Base-by-base conservation (phyloP, 2,113 vertebrate genomes). In the Lates calcarifer region DNA sequence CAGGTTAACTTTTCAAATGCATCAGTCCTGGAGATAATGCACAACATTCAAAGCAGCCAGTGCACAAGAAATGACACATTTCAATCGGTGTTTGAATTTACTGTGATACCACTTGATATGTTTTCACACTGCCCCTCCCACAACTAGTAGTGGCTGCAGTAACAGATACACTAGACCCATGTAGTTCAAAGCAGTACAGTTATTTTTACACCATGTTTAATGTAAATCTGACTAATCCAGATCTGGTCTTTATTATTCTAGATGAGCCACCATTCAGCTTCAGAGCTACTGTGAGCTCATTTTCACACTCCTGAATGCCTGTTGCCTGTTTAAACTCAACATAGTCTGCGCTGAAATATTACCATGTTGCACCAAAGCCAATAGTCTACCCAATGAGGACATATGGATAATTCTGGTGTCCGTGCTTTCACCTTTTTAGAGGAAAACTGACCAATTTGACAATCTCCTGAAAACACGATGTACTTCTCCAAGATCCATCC, bases 381-480 rank as follows among this genome's bases (percentile, higher is more conserved):
- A 29, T 64, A n/a, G 35, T 58, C 14, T 31, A 68, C 56, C 71
- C 20, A 61, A 14, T n/a, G 45, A 17, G n/a, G 28, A 37, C 35
- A 37, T 10, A 26, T 22, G 37, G 9, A 55, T 47, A 31, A 53
- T 45, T 62, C 49, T 74, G 17, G 7, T 77, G 41, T 43, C 71
- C 41, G 13, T 58, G 24, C 11, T 55, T 66, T 39, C 6, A 53
- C 1, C 4, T 22, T 28, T 79, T 35, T 5, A 37, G 24, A 51
- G n/a, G 26, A 63, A 79, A 43, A 82, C n/a, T 70, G 24, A 49
- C 45, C 33, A 61, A 31, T 55, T 61, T 22, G 26, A 55, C 58
- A 39, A 29, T 61, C 53, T 75, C 15, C 41, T 82, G 35, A 73
- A 73, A 64, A 65, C 5, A 1, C 15, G 47, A 61, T 62, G n/a